phyloP scores from a whole-genome alignment of 2,888 invertebrate genomes.

The Acleris laterana region DNA sequence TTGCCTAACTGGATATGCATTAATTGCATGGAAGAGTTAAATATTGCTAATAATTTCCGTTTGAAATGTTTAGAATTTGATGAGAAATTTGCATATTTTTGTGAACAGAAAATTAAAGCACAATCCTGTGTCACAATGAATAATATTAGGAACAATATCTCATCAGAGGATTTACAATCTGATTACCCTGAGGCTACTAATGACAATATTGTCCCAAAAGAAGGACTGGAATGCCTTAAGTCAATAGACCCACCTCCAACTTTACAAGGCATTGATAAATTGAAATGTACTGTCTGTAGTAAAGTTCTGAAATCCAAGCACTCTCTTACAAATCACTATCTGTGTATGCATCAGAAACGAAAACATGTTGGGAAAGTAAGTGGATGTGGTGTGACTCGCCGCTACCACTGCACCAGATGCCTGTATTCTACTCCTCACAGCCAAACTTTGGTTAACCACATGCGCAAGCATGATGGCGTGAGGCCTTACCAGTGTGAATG shows the following conservation, averaged over 20 bases:
- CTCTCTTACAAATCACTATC: constrained; percentile 65
- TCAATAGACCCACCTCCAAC: neutral
- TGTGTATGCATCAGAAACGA: constrained; percentile 69
- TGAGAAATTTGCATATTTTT: constrained; percentile 52
- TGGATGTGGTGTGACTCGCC: constrained; percentile 65
- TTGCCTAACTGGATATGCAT: constrained; percentile 63
- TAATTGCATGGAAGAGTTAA: constrained; percentile 60
- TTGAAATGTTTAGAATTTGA: constrained; percentile 64
- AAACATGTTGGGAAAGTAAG: constrained; percentile 67
- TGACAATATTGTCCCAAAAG: constrained; percentile 7
- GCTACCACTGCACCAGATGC: constrained; percentile 75
- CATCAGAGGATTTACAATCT: constrained; percentile 19
- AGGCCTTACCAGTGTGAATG: constrained; percentile 75
- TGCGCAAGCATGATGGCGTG: constrained; percentile 75
- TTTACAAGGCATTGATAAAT: constrained; percentile 28
- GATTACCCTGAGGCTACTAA: constrained; percentile 35
- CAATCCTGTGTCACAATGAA: constrained; percentile 14
- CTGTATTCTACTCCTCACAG: constrained; percentile 74
- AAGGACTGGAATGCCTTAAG: neutral
- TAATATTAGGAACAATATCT: constrained; percentile 1
- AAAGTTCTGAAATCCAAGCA: constrained; percentile 63
- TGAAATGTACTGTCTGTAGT: constrained; percentile 59
- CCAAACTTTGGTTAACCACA: constrained; percentile 76
- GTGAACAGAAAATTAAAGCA: constrained; percentile 31
- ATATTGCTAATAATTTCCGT: constrained; percentile 60